A percentile compares a stretch with the other conserved stretches of the same genome.
phyloP scores from a whole-genome alignment of 2,888 invertebrate species.

The Nematopogon swammerdamellus region DNA sequence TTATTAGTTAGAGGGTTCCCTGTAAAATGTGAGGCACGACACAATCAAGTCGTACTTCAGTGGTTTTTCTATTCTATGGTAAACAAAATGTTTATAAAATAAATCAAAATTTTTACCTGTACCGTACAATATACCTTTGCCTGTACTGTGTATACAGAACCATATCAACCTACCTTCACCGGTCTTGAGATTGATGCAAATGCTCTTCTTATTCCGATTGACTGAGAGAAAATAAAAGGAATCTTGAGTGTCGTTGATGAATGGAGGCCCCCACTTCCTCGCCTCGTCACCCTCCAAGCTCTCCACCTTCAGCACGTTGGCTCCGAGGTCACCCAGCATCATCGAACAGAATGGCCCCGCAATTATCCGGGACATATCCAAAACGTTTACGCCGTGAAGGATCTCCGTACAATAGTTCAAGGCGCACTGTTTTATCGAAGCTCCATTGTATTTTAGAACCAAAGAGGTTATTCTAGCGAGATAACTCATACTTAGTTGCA shows the following conservation, averaged over 20 bases:
- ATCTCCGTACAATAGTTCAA: conserved; percentile 47
- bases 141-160: too few species aligned
- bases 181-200: conserved; percentile 81
- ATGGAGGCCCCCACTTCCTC: conserved; percentile 93
- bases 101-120: too few species aligned
- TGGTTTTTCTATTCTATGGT: too few species aligned
- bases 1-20: too few species aligned
- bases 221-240: conserved; percentile 82
- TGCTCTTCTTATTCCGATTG: conserved; percentile 93
- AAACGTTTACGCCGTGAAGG: conserved; percentile 65
- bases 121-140: too few species aligned
- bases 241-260: conserved; percentile 61
- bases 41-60: too few species aligned
- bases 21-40: too few species aligned
- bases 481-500: background rate
- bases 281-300: conserved; percentile 81
- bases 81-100: too few species aligned
- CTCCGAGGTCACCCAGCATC: conserved; percentile 90
- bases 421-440: conserved; percentile 7
- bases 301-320: conserved; percentile 91
- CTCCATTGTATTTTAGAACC: conserved; percentile 12
- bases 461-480: conserved; percentile 9
- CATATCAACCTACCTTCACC: conserved; percentile 63
- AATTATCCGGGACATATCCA: conserved; percentile 83
- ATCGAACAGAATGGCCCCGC: conserved; percentile 95